phyloP scores from a whole-genome alignment of 2,797 vertebrate species.

The Sebastes dallii region DNA sequence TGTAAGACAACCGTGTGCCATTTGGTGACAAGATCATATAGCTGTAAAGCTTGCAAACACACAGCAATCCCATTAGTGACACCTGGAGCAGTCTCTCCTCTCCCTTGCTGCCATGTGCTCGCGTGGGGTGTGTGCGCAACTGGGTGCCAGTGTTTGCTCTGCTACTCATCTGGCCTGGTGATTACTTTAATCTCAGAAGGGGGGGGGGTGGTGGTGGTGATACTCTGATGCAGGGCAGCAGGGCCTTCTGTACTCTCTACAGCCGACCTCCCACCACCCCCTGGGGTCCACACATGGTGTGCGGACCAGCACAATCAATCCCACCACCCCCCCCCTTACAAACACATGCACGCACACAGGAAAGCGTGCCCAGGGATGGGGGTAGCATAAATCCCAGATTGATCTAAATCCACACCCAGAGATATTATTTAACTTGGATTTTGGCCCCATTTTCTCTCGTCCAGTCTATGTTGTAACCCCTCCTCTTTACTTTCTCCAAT shows the following conservation, averaged over 20 bases:
- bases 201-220: conserved; percentile 39
- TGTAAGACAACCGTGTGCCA: conserved; percentile 59
- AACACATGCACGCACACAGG: conserved; percentile 51
- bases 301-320: conserved; percentile 70
- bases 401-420: conserved; percentile 83
- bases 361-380: conserved; percentile 67
- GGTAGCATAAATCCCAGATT: conserved; percentile 81
- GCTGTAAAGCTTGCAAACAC: conserved; percentile 58
- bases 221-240: conserved; percentile 69
- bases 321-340: conserved; percentile 25
- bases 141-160: conserved; percentile 72
- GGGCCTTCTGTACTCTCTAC: conserved; percentile 56
- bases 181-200: conserved; percentile 81
- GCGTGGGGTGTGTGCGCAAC: conserved; percentile 59
- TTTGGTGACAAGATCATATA: conserved; percentile 62
- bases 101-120: conserved; percentile 56
- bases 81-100: conserved; percentile 63
- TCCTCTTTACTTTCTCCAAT: conserved; percentile 61
- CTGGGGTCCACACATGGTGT: conserved; percentile 79
- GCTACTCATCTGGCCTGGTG: conserved; percentile 75
- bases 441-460: conserved; percentile 65
- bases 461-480: conserved; percentile 49
- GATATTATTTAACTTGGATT: conserved; percentile 80
- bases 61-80: conserved; percentile 75
- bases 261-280: conserved; percentile 70